Evolutionary conservation across 2,113 vertebrate species (phyloP).

Genomic region (Merops nubicus): DNA sequence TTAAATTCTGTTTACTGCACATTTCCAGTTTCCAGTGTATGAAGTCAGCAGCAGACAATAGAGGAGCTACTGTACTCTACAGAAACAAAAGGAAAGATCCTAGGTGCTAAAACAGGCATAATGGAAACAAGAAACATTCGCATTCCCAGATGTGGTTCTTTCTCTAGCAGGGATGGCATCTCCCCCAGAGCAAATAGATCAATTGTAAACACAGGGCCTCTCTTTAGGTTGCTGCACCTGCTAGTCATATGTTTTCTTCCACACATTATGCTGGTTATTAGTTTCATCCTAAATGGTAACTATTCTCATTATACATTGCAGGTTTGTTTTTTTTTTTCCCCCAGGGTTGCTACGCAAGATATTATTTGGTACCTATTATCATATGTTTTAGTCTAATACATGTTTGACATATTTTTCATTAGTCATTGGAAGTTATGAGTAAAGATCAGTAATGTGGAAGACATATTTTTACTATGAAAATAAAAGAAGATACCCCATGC

Average conservation of each 20-base stretch:
- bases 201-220: not conserved
- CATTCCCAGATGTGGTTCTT: not conserved
- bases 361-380: not conserved
- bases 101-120: not conserved
- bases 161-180: not conserved
- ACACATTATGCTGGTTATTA: not conserved
- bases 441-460: not conserved
- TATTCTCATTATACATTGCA: not conserved
- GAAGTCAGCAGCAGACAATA: not conserved
- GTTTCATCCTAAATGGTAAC: not conserved
- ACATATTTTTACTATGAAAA: not conserved
- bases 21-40: not conserved
- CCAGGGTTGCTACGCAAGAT: not conserved
- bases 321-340: not conserved
- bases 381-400: not conserved
- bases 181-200: not conserved
- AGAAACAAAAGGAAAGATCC: not conserved
- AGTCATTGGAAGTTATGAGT: not conserved
- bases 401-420: not conserved
- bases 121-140: not conserved
- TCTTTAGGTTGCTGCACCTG: not conserved
- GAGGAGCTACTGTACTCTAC: not conserved
- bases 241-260: not conserved
- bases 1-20: not conserved
- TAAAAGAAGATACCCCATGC: not conserved